Base-by-base conservation (phyloP, 2,888 invertebrate genomes). In the Thymelicus acteon region DNA sequence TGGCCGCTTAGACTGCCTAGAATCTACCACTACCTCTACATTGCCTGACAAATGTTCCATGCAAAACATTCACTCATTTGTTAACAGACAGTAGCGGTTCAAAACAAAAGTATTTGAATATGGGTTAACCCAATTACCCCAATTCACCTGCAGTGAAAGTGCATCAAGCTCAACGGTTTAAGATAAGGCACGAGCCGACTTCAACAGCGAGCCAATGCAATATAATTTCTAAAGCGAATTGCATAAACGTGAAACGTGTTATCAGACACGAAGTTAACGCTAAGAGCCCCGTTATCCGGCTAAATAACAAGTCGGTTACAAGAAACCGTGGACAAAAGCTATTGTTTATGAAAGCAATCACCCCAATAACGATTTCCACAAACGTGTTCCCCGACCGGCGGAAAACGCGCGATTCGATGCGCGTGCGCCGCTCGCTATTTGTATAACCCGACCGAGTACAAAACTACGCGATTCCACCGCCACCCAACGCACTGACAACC, bases 281-380 rank as follows among this genome's bases (percentile, higher is more conserved):
- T 73, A 77, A 77, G 79, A 80, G 82, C 78, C 75, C 91, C 90
- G 92, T 88, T 92, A 89, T 84, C 82, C 85, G 78, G 75, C 83
- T 85, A 84, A 89, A 89, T 86, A 89, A 86, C 88, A 80, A 83
- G 81, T 79, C 79, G 80, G 81, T 86, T 87, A 87, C 89, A 84
- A 87, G 91, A 86, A 89, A 82, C 81, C 80, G 79, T 84, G 86
- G 86, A 92, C 91, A 92, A 92, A 91, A 91, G 89, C 87, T 88
- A 92, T 92, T 93, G 92, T 93, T 92, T 91, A 92, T 92, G 91
- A 88, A 92, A 89, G 91, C 93, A 93, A 92, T 93, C 92, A 93
- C 92, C 90, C 92, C 89, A 92, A 93, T 93, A 93, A 92, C 88
- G 87, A 90, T 92, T 92, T 93, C 92, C 91, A 92, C 93, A 91